phyloP scores from a whole-genome alignment of 2,113 vertebrate genomes.

The Hystrix cristata region DNA sequence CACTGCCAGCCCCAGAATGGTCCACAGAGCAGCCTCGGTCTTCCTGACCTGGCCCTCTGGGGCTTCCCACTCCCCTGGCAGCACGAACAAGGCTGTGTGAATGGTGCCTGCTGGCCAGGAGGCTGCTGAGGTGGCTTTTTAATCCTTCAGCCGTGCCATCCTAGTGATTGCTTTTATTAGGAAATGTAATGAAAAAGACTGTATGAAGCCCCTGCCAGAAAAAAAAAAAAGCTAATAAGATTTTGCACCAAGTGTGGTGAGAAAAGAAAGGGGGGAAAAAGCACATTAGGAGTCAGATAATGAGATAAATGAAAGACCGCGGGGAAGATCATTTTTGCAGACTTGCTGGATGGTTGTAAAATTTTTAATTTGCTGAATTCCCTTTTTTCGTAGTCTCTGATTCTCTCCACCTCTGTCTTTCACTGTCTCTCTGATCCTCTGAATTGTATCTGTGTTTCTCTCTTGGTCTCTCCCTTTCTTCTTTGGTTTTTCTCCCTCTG shows the following conservation, averaged over 20 bases:
- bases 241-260: constrained; percentile 83
- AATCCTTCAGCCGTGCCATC: constrained; percentile 71
- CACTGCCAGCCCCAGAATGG: background rate
- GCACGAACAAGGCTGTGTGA: background rate
- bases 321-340: constrained; percentile 83
- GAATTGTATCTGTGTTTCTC: background rate
- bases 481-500: background rate
- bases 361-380: constrained; percentile 85
- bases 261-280: constrained; percentile 78
- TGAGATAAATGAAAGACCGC: constrained; percentile 85
- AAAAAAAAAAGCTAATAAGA: constrained; percentile 83
- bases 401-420: constrained; percentile 59
- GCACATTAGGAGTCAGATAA: constrained; percentile 85
- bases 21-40: background rate
- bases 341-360: constrained; percentile 84
- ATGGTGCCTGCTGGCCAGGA: constrained; percentile 66
- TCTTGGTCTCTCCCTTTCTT: background rate
- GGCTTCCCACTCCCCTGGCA: background rate
- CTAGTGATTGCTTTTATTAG: constrained; percentile 86
- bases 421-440: constrained; percentile 36
- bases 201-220: constrained; percentile 82
- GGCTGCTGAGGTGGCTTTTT: constrained; percentile 79
- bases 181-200: constrained; percentile 86
- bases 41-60: accelerated
- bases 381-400: constrained; percentile 59